Percentiles rank a stretch among this genome's conserved stretches.
phyloP scores from a whole-genome alignment of 2,888 invertebrate genomes.

The Parthenolecanium corni region DNA sequence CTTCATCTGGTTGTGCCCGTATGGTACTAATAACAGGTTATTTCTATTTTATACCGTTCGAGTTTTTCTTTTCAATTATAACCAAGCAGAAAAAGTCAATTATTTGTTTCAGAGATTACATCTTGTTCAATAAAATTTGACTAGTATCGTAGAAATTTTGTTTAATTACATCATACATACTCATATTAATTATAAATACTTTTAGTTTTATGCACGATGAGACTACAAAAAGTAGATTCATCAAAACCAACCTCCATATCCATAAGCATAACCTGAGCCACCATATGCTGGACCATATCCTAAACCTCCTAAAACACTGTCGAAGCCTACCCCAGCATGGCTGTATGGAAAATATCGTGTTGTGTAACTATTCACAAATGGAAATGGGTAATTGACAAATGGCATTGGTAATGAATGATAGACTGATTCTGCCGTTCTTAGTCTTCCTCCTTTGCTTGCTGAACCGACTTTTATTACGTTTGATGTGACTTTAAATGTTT shows the following conservation, averaged over 20 bases:
- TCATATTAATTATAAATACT: too few species aligned
- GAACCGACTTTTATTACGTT: neutral
- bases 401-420: slow-evolving; percentile 20
- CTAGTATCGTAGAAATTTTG: too few species aligned
- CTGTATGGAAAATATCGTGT: slow-evolving; percentile 11
- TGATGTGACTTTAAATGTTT: too few species aligned
- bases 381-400: slow-evolving; percentile 16
- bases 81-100: too few species aligned
- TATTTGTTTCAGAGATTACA: too few species aligned
- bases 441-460: neutral
- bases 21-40: too few species aligned
- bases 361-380: slow-evolving; percentile 15
- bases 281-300: neutral
- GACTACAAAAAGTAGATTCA: neutral
- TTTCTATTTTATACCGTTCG: too few species aligned
- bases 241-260: neutral
- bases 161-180: too few species aligned
- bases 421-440: slow-evolving; percentile 4
- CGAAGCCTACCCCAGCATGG: slow-evolving; percentile 9
- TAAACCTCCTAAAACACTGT: neutral
- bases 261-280: slow-evolving; percentile 6
- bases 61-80: too few species aligned
- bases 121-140: too few species aligned
- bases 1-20: too few species aligned
- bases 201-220: too few species aligned